Conservation (phyloP, 2,113 vertebrate species). For the Sinosuthora webbiana region DNA sequence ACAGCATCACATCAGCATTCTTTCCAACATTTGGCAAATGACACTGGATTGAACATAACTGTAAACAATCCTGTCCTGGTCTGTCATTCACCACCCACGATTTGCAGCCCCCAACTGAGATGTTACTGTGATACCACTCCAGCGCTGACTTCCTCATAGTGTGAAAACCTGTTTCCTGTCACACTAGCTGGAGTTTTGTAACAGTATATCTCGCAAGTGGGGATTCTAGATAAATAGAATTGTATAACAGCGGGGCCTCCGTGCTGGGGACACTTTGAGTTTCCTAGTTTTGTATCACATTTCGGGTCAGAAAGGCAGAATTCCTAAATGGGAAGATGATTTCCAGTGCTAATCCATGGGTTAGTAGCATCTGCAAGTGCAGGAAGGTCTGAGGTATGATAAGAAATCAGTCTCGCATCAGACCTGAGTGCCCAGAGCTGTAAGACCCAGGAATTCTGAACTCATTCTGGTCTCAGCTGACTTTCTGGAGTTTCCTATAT, state of each 20-base stretch:
- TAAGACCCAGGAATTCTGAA: not conserved
- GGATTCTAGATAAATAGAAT: not conserved
- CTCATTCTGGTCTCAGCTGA: not conserved
- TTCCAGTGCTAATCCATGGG: not conserved
- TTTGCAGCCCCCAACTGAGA: not conserved
- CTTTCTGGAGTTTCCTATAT: not conserved
- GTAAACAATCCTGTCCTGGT: conserved; percentile 40
- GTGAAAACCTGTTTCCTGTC: conserved; percentile 40
- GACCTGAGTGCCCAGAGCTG: not conserved
- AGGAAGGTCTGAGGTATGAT: not conserved
- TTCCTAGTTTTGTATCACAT: not conserved
- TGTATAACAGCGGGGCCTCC: not conserved
- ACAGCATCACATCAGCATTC: not conserved
- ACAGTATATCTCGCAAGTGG: not conserved
- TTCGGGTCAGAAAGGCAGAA: not conserved
- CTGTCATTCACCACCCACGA: conserved; percentile 39
- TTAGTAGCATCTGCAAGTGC: not conserved
- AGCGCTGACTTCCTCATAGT: not conserved
- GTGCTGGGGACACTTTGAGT: not conserved
- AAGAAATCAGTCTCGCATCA: not conserved
- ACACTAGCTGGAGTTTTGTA: not conserved
- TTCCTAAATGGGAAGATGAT: not conserved
- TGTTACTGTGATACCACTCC: not conserved
- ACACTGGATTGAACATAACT: not conserved
- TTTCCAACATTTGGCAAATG: not conserved